Conservation (phyloP, 1,140 invertebrate species). For the Papilio aristodemus region DNA sequence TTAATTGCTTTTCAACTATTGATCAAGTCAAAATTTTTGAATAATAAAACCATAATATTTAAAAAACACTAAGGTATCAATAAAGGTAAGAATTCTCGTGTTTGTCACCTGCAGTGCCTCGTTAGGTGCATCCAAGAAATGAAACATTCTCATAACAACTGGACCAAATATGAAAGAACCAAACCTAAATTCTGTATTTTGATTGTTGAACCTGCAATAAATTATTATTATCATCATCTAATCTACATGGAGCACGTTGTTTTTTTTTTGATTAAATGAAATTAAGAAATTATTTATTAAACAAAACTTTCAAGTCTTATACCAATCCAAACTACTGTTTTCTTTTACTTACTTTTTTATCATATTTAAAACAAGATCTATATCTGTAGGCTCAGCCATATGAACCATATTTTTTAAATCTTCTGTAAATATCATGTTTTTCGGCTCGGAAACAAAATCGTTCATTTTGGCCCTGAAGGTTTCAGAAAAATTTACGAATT, state of each 20-base stretch:
- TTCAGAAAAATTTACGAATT: conserved; percentile 81
- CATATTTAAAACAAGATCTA: conserved; percentile 85
- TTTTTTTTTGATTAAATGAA: too few species aligned
- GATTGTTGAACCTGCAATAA: conserved; percentile 86
- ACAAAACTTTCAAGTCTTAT: background rate
- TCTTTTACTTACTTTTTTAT: conserved; percentile 83
- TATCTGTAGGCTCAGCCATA: conserved; percentile 83
- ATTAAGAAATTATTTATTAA: too few species aligned
- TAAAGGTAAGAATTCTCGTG: background rate
- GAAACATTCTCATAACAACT: conserved; percentile 89
- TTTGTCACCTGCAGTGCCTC: conserved; percentile 81
- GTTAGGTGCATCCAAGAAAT: conserved; percentile 85
- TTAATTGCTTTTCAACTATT: too few species aligned
- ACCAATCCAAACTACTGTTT: background rate
- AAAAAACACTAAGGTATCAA: background rate
- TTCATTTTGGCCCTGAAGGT: conserved; percentile 86
- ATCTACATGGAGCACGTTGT: too few species aligned
- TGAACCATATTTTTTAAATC: conserved; percentile 92
- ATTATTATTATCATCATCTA: conserved; percentile 27
- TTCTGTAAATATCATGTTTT: conserved; percentile 89
- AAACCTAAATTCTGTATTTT: conserved; percentile 87
- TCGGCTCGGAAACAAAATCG: conserved; percentile 79
- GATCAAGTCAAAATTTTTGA: too few species aligned
- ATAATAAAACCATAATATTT: background rate
- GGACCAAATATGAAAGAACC: conserved; percentile 91